Percentiles rank a stretch among this genome's conserved stretches.
Evolutionary conservation across 2,888 invertebrate species (phyloP).

Genomic region (Rhopalosiphum nymphaeae): DNA sequence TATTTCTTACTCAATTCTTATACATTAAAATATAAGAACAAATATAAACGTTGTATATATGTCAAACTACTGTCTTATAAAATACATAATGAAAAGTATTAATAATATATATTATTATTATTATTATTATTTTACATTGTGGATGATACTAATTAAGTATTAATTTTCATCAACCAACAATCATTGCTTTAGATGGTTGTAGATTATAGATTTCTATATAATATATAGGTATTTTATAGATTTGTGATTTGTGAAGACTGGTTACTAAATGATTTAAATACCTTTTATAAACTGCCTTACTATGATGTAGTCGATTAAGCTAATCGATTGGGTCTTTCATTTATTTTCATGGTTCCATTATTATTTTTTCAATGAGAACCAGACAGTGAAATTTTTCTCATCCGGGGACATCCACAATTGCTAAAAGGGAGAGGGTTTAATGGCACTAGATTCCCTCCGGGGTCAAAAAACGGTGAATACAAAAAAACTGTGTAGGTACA

Average conservation of each 20-base stretch:
- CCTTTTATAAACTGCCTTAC: background rate
- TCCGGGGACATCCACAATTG: constrained; percentile 47
- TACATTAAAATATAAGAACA: background rate
- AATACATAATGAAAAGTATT: background rate
- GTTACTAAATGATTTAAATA: background rate
- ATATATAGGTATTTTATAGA: background rate
- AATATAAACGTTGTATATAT: background rate
- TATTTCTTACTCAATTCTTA: background rate
- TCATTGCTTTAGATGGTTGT: background rate
- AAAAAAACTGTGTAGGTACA: constrained; percentile 38
- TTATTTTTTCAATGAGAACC: constrained; percentile 58
- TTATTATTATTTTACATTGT: background rate
- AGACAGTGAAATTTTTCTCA: constrained; percentile 60
- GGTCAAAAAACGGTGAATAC: constrained; percentile 62
- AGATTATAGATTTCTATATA: too few relatives aligned
- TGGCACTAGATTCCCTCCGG: constrained; percentile 54
- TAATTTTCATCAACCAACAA: background rate
- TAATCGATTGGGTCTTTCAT: background rate
- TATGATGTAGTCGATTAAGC: constrained; percentile 1
- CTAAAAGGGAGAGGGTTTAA: constrained; percentile 50
- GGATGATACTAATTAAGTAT: background rate
- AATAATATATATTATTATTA: background rate
- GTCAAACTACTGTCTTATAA: background rate
- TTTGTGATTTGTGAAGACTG: background rate
- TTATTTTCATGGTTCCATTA: background rate